Evolutionary conservation across 2,888 invertebrate genomes (phyloP), one percentile per base, ranked within the genome.

Genomic region (Hydroisotoma schaefferi): DNA sequence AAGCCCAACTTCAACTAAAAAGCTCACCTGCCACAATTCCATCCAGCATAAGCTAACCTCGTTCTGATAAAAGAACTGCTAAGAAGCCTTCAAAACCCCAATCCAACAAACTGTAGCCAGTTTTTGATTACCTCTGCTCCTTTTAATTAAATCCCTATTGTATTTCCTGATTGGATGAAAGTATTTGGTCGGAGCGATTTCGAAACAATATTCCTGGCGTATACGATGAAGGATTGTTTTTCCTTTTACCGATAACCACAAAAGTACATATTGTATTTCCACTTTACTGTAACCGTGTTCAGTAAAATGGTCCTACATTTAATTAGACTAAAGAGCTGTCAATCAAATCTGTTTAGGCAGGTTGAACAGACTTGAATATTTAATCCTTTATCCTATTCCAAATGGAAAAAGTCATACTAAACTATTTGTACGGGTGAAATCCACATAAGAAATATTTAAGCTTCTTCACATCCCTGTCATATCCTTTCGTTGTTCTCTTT

Each of bases 121-220:
- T 33, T 33, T 33, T 20, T 15, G 4, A 4, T 18, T 18, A 18
- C 40, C 20, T 40, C 20, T 15, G 8, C 33, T 33, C 5, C 40
- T 40, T 40, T 40, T 40, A 40, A 40, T 40, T 40, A 20, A 40
- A 20, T n/a, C n/a, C n/a, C n/a, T n/a, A n/a, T 40, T 40, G 5
- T 40, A 40, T 40, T 40, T 15, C 20, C n/a, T 4, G 40, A 20
- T 40, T 40, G 15, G 40, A 40, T 40, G 40, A n/a, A n/a, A n/a
- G 40, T 15, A 40, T 40, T 40, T 15, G 5, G n/a, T 40, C n/a
- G 40, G 33, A 15, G n/a, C n/a, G 33, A 33, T 40, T 15, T 40
- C n/a, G 40, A 40, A 40, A 40, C 20, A 5, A 5, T 8, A 18
- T 18, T 40, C 8, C 8, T 4, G n/a, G 15, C 20, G 15, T 40